These are phyloP conservation scores for Stenolophus ochropezus DNA, from an alignment of 2,888 invertebrate genomes.

Conservation along the genomic window DNA sequence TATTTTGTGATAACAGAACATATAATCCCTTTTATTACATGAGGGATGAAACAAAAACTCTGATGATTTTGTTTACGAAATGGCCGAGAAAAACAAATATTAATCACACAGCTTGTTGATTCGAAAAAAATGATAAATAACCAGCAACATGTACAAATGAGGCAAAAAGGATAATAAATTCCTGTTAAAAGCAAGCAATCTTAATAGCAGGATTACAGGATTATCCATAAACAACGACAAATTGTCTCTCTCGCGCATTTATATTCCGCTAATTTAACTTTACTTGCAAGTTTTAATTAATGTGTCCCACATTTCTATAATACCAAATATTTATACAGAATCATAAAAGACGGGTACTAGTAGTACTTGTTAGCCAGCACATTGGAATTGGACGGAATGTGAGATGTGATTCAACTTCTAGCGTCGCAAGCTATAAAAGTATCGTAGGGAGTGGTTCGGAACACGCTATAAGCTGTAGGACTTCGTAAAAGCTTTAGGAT, in stretches of 20 bases:
- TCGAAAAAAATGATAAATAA: slow-evolving; percentile 21
- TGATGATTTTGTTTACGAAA: not conserved
- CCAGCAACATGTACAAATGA: not conserved
- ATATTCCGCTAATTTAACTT: not conserved
- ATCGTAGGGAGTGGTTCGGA: too few species aligned
- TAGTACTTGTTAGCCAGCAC: too few species aligned
- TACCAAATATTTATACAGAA: too few species aligned
- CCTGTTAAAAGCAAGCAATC: slow-evolving; percentile 10
- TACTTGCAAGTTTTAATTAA: not conserved
- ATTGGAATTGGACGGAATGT: too few species aligned
- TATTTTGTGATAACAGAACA: too few species aligned
- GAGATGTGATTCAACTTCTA: too few species aligned
- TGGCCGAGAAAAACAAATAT: not conserved
- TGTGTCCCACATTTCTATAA: too few species aligned
- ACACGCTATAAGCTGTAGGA: too few species aligned
- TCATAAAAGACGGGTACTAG: too few species aligned
- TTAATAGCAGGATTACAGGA: slow-evolving; percentile 29
- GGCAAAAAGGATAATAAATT: slow-evolving; percentile 25
- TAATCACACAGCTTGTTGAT: slow-evolving; percentile 1
- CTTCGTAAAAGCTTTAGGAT: too few species aligned
- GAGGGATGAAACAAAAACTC: not conserved
- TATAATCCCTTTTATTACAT: not conserved
- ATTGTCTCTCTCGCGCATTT: slow-evolving; percentile 4
- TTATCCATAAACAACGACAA: slow-evolving; percentile 34
- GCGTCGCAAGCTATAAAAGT: too few species aligned